Evolutionary conservation across 1,140 invertebrate genomes (phyloP).

Genomic region (Hyphantria cunea): DNA sequence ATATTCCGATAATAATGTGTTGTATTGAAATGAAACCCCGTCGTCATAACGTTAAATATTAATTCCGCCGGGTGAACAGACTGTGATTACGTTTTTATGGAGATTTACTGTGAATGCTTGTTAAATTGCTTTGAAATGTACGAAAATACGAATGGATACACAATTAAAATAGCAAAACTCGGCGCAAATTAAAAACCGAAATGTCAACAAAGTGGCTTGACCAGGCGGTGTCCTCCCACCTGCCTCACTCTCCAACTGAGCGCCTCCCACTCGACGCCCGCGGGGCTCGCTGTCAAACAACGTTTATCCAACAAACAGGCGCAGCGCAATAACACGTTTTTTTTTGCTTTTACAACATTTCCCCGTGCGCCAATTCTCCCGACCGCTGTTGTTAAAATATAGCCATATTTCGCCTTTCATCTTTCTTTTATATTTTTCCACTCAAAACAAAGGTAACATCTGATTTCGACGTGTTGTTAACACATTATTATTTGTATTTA

Average conservation of each 20-base stretch:
- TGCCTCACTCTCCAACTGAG: constrained; percentile 15
- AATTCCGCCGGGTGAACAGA: constrained; percentile 8
- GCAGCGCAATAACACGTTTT: constrained; percentile 62
- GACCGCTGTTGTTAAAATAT: constrained; percentile 48
- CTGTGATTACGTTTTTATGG: constrained; percentile 9
- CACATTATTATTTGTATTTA: constrained; percentile 30
- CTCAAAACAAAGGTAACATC: constrained; percentile 25
- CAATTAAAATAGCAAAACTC: constrained; percentile 37
- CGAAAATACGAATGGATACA: constrained; percentile 4
- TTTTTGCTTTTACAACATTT: constrained; percentile 63
- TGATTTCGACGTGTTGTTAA: constrained; percentile 46
- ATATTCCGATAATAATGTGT: constrained; percentile 41
- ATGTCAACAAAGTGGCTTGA: constrained; percentile 62
- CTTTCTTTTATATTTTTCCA: constrained; percentile 37
- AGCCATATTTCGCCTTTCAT: constrained; percentile 47
- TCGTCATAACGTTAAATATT: constrained; percentile 22
- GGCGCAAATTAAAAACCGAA: constrained; percentile 63
- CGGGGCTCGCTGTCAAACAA: constrained; percentile 63
- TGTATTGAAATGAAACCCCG: constrained; percentile 31
- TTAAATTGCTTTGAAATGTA: constrained; percentile 13
- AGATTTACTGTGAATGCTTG: neutral
- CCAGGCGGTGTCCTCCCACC: constrained; percentile 29
- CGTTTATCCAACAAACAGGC: constrained; percentile 62
- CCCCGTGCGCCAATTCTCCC: constrained; percentile 48
- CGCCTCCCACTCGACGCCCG: constrained; percentile 25